phyloP scores from a whole-genome alignment of 1,140 invertebrate genomes.

The Bombus pyrosoma region DNA sequence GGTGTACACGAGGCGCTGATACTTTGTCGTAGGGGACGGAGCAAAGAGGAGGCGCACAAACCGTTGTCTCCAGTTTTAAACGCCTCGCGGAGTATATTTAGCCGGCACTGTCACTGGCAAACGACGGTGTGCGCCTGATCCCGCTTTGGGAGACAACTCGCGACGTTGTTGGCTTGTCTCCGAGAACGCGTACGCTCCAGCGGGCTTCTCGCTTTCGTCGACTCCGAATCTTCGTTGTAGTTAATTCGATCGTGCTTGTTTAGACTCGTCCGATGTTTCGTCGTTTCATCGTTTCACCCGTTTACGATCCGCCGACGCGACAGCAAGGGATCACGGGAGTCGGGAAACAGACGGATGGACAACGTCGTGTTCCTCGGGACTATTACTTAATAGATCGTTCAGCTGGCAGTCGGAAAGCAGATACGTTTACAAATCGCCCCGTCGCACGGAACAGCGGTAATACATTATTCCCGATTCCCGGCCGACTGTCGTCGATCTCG shows the following conservation, averaged over 20 bases:
- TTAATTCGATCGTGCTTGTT: conserved; percentile 36
- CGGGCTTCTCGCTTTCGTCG: not conserved
- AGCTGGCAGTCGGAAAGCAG: conserved; percentile 26
- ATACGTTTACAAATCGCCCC: conserved; percentile 50
- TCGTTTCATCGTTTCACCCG: not conserved
- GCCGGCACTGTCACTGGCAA: conserved; percentile 53
- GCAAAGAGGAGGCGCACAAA: not conserved
- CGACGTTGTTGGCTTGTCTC: conserved; percentile 21
- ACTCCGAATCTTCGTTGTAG: not conserved
- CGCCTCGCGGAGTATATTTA: conserved; percentile 53
- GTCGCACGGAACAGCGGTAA: conserved; percentile 36
- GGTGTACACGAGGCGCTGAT: not conserved
- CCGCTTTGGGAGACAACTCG: conserved; percentile 34
- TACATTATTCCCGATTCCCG: conserved; percentile 50
- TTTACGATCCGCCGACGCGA: not conserved
- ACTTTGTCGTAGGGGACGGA: not conserved
- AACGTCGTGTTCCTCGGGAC: not conserved
- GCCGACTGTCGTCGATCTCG: conserved; percentile 44
- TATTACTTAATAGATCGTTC: conserved; percentile 33
- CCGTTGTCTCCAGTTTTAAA: conserved; percentile 26
- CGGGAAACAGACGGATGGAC: not conserved
- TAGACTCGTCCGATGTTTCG: not conserved
- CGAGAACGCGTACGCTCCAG: not conserved
- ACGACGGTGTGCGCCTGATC: conserved; percentile 3
- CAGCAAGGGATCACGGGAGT: not conserved